Base-by-base conservation (phyloP, 2,113 vertebrate species). In the Callorhinus ursinus region DNA sequence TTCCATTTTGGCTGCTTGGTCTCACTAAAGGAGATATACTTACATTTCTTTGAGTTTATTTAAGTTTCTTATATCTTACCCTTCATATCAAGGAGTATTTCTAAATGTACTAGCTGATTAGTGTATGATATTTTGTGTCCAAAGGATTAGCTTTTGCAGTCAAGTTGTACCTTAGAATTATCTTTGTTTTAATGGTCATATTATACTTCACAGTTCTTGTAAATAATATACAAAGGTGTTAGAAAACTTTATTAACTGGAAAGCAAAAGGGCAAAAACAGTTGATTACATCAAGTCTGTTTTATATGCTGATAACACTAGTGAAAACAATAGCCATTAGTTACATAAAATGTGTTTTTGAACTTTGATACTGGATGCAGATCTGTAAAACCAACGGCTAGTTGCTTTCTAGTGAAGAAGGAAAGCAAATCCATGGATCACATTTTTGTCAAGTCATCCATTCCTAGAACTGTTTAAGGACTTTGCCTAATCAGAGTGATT, bases 51-150 rank as follows among this genome's bases (percentile, higher is more conserved):
- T 28, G 71, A 67, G 24, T 74, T 82, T 91, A 67, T 86, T 74
- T 74, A 74, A 63, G 55, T 72, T 80, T 94, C 61, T 93, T 63
- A 55, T 6, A 24, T 85, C 51, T 85, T 93, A 90, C n/a, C 15
- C 72, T 96, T 86, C 24, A 46, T 36, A 85, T 81, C 31, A 57
- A 77, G 71, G 91, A 85, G 22, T 77, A 82, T 63, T 79, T 89
- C 86, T 96, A 71, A 94, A 55, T 19, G 9, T 61, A 51, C 72
- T 96, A 28, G n/a, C n/a, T 85, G 51, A 80, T 85, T 61, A 79
- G 51, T 53, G 21, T 85, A 53, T 90, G 12, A 71, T 53, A 28
- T 74, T 80, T 74, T 93, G 63, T 72, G 53, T 36, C 77, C 26
- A 8, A n/a, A 26, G 61, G 19, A 28, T 85, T 82, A 90, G 28